Percentiles rank a stretch among this genome's conserved stretches.
Evolutionary conservation across 2,113 vertebrate species (phyloP).

Genomic region (Brachionichthys hirsutus): DNA sequence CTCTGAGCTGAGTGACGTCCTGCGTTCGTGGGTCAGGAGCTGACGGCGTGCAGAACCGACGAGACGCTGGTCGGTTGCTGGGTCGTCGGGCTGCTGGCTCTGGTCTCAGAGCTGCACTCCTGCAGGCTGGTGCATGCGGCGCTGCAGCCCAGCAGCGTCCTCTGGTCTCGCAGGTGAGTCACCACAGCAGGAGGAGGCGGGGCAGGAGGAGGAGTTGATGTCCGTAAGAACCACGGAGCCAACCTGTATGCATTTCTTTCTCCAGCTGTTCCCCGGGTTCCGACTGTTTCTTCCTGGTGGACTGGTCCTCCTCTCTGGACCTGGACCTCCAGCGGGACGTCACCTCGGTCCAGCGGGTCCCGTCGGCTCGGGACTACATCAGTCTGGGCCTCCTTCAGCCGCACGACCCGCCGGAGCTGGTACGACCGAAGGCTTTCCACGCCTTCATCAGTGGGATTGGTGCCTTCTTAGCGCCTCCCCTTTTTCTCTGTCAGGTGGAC

Average conservation of each 20-base stretch:
- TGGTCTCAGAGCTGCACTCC: conserved; percentile 81
- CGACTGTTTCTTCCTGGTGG: conserved; percentile 52
- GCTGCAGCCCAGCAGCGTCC: conserved; percentile 71
- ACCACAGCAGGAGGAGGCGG: too few relatives aligned
- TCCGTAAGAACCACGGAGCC: too few relatives aligned
- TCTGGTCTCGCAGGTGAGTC: conserved; percentile 3
- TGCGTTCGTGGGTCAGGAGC: conserved; percentile 4
- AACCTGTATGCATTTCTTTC: not conserved
- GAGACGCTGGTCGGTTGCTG: not conserved
- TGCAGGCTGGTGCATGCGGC: conserved; percentile 83
- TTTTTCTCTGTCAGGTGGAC: conserved; percentile 76
- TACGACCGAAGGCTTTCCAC: conserved; percentile 25
- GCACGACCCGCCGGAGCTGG: conserved; percentile 79
- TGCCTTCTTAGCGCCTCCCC: not conserved
- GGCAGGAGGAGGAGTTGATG: too few relatives aligned
- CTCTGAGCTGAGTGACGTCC: too few relatives aligned
- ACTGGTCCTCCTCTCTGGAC: conserved; percentile 86
- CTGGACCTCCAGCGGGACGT: conserved; percentile 68
- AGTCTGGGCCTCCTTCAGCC: conserved; percentile 77
- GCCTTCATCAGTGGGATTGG: not conserved
- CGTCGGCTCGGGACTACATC: conserved; percentile 73
- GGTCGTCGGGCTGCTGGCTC: conserved; percentile 62
- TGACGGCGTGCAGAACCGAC: not conserved
- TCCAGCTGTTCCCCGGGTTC: not conserved
- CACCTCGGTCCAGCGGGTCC: conserved; percentile 68